A percentile compares a stretch with the other conserved stretches of the same genome.
Conservation (phyloP, 2,113 vertebrate genomes). For the Lasiurus borealis region DNA sequence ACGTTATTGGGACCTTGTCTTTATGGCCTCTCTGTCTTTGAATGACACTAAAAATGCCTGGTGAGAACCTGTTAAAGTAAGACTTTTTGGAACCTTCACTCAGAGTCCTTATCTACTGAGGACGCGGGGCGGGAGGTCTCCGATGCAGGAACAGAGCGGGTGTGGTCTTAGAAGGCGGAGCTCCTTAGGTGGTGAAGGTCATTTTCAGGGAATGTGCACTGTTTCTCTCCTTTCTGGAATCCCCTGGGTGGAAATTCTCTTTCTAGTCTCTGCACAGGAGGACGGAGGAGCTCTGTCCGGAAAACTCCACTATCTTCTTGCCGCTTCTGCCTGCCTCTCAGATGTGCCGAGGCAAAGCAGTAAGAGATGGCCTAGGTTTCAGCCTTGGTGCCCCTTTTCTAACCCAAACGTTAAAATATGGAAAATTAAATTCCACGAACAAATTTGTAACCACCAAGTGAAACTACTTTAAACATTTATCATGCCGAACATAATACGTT, state of each 20-base stretch:
- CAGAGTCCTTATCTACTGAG: neutral
- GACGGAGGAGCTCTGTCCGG: neutral
- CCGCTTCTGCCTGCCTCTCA: neutral
- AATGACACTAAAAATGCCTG: constrained; percentile 1
- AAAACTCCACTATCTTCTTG: neutral
- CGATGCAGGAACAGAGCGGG: neutral
- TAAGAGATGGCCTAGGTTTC: neutral
- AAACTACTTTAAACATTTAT: neutral
- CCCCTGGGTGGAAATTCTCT: neutral
- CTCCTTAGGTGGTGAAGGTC: neutral
- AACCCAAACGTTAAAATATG: neutral
- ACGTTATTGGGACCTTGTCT: neutral
- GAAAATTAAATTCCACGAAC: neutral
- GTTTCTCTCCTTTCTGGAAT: neutral
- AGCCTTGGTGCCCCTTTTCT: neutral
- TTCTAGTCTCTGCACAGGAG: neutral
- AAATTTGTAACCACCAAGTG: neutral
- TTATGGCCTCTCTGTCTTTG: neutral
- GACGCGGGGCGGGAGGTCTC: neutral
- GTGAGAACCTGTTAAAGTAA: neutral
- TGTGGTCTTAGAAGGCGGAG: neutral
- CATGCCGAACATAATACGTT: neutral
- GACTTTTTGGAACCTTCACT: neutral
- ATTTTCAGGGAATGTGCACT: neutral
- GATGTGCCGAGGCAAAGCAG: neutral